phyloP scores from a whole-genome alignment of 2,797 vertebrate genomes.

The Kryptopterus vitreolus region DNA sequence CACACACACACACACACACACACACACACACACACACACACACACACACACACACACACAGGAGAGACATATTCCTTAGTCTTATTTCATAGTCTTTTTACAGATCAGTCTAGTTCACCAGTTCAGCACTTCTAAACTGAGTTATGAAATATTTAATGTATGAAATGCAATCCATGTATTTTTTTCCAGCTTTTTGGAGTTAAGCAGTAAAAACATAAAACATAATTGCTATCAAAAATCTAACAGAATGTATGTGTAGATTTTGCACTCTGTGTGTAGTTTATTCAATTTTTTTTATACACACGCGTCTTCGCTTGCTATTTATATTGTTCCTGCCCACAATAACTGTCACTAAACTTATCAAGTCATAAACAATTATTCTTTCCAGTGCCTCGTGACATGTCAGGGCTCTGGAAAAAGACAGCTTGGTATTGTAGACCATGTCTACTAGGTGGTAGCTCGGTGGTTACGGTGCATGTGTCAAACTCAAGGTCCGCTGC shows the following conservation, averaged over 20 bases:
- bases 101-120: slow-evolving; percentile 42
- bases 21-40: slow-evolving; percentile 21
- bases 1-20: slow-evolving; percentile 1
- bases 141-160: slow-evolving; percentile 55
- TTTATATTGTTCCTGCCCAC: slow-evolving; percentile 25
- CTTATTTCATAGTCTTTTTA: too few relatives aligned
- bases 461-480: too few relatives aligned
- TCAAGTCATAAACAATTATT: slow-evolving; percentile 28
- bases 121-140: slow-evolving; percentile 38
- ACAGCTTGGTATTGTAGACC: neutral
- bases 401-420: slow-evolving; percentile 8
- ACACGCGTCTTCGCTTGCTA: slow-evolving; percentile 2
- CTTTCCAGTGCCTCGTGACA: slow-evolving; percentile 4
- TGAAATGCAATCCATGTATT: slow-evolving; percentile 36
- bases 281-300: neutral
- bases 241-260: neutral
- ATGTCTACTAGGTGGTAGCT: too few relatives aligned
- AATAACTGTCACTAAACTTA: slow-evolving; percentile 15
- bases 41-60: slow-evolving; percentile 23
- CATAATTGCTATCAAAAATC: neutral
- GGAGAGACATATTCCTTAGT: too few relatives aligned
- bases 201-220: neutral
- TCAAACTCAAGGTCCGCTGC: too few relatives aligned
- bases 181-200: neutral
- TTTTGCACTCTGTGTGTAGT: neutral